Percentiles rank a stretch among this genome's conserved stretches.
Conservation (phyloP, 2,797 vertebrate species). For the Myotis myotis region DNA sequence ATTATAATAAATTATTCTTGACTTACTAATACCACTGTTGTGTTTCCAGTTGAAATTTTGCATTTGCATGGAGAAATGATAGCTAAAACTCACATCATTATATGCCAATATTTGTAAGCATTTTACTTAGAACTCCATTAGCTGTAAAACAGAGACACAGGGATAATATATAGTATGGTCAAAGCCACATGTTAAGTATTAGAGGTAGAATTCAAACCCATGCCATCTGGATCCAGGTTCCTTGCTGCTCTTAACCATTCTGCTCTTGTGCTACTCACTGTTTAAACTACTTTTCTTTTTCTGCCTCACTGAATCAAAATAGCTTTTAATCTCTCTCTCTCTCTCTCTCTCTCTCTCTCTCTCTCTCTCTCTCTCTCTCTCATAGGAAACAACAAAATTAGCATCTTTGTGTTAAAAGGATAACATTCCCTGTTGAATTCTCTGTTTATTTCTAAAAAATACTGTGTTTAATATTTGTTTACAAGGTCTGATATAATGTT, state of each 20-base stretch:
- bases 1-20: not conserved
- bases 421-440: not conserved
- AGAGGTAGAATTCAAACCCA: not conserved
- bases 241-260: not conserved
- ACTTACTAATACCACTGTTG: not conserved
- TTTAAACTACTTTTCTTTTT: not conserved
- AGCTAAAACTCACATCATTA: not conserved
- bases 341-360: not conserved
- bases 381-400: not conserved
- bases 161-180: not conserved
- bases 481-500: not conserved
- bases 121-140: not conserved
- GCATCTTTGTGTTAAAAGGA: not conserved
- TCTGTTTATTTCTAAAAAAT: not conserved
- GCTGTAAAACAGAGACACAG: not conserved
- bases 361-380: not conserved
- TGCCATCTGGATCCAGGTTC: not conserved
- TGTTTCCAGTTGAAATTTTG: not conserved
- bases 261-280: not conserved
- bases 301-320: not conserved
- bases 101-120: not conserved
- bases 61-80: not conserved
- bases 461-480: slow-evolving; percentile 23
- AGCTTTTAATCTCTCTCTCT: not conserved
- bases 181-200: not conserved